A percentile compares a stretch with the other conserved stretches of the same genome.
Evolutionary conservation across 2,113 vertebrate species (phyloP).

Genomic region (Cygnus buccinator): DNA sequence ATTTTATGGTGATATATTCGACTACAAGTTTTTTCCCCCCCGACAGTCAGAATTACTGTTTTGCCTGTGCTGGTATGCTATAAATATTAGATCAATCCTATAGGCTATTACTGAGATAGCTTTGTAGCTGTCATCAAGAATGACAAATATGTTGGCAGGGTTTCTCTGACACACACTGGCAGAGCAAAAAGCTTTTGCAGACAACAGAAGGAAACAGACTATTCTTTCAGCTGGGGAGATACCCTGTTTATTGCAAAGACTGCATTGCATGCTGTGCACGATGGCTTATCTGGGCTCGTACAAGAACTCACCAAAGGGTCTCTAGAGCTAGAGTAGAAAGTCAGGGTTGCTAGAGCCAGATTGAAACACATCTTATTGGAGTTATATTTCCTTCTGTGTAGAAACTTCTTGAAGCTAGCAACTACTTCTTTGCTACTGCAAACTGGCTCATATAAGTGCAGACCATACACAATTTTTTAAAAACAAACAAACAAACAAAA

Average conservation of each 20-base stretch:
- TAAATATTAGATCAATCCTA: constrained; percentile 46
- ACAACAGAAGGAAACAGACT: neutral
- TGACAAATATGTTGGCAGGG: neutral
- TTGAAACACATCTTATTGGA: neutral
- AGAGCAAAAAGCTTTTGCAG: neutral
- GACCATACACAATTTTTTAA: neutral
- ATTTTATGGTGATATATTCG: constrained; percentile 17
- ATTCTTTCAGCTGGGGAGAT: neutral
- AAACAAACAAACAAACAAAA: neutral
- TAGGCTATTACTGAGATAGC: constrained; percentile 20
- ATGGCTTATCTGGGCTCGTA: neutral
- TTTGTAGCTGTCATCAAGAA: constrained; percentile 33
- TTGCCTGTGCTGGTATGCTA: constrained; percentile 24
- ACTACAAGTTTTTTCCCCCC: neutral
- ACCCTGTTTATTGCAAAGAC: neutral
- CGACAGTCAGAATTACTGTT: constrained; percentile 54
- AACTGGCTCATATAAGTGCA: neutral
- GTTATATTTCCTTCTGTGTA: neutral
- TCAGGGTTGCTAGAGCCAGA: neutral
- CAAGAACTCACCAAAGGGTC: neutral
- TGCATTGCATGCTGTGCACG: neutral
- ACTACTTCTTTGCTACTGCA: neutral
- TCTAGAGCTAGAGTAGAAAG: neutral
- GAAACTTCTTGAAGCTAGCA: neutral
- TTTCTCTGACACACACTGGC: neutral